These are phyloP conservation scores for Callorhinus ursinus DNA, from an alignment of 2,113 vertebrate species.

Conservation along the genomic window DNA sequence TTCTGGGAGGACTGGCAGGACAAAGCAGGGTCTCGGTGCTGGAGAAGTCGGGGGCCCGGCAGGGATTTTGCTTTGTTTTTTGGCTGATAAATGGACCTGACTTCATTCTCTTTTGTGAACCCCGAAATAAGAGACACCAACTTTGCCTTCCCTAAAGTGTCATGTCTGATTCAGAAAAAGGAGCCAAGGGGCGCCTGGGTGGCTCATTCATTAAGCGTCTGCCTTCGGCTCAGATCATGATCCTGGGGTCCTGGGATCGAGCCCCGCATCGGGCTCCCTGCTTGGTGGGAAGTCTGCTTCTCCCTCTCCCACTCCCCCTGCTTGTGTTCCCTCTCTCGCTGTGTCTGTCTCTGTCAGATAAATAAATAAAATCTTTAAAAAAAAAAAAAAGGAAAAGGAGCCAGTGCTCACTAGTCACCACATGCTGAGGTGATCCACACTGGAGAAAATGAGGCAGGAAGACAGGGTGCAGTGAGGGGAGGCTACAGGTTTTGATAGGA, in stretches of 20 bases:
- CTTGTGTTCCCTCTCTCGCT: too few relatives aligned
- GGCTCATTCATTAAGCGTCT: too few relatives aligned
- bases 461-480: rapidly evolving
- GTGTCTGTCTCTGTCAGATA: too few relatives aligned
- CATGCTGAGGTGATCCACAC: neutral
- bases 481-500: neutral
- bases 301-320: too few relatives aligned
- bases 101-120: neutral
- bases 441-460: neutral
- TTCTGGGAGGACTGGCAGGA: neutral
- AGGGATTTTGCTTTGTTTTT: neutral
- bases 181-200: too few relatives aligned
- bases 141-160: neutral
- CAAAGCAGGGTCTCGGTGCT: neutral
- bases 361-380: too few relatives aligned
- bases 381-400: too few relatives aligned
- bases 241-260: too few relatives aligned
- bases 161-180: neutral
- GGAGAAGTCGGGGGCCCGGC: neutral
- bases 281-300: too few relatives aligned
- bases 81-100: neutral
- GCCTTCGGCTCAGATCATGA: too few relatives aligned
- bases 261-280: too few relatives aligned
- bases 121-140: neutral
- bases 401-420: rapidly evolving